Base-by-base conservation (phyloP, 2,113 vertebrate genomes). In the Cryptomyrus ogoouensis region DNA sequence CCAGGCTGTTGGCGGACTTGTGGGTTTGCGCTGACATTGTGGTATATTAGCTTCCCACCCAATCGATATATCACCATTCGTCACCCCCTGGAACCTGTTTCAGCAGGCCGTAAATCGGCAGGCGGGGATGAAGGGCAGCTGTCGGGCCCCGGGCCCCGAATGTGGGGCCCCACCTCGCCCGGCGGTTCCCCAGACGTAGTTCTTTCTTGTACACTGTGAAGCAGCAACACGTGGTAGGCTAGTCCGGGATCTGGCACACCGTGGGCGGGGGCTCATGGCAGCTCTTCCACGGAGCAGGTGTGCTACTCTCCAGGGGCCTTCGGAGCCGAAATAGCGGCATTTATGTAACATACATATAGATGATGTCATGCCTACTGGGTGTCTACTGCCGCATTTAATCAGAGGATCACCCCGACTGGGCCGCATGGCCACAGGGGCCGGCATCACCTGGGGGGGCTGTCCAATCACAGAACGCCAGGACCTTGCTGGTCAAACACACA, bases 281-380 rank as follows among this genome's bases (percentile, higher is more conserved):
- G 35, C 15, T 15, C 17, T 19, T 80, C 74, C 35, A 39, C 13
- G 6, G 74, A 80, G 74, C 74, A 80, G 74, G 74, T 80, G 74
- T 17, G 13, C 74, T 19, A 21, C 74, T 42, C 74, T 15, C 74
- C 35, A 19, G 74, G 62, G 74, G 35, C 17, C 74, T 6, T 80
- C 15, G 31, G 74, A 80, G 74, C 74, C 74, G 5, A 80, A 80
- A 80, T 80, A 80, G 74, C 15, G 74, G 74, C 74, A 7, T 80
- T 80, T 80, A 80, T 80, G 74, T 80, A 80, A 80, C 74, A 80
- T 17, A 39, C 74, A 80, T 80, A 80, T 80, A 15, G 74, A 80
- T 80, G 74, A 80, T 80, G 74, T 80, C 74, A 80, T 80, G 74
- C 74, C 31, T 39, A 42, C 74, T 1, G 5, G 74, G 74, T 13